These are phyloP conservation scores for Danio kyathit DNA, from an alignment of 2,797 vertebrate genomes.

Conservation along the genomic window DNA sequence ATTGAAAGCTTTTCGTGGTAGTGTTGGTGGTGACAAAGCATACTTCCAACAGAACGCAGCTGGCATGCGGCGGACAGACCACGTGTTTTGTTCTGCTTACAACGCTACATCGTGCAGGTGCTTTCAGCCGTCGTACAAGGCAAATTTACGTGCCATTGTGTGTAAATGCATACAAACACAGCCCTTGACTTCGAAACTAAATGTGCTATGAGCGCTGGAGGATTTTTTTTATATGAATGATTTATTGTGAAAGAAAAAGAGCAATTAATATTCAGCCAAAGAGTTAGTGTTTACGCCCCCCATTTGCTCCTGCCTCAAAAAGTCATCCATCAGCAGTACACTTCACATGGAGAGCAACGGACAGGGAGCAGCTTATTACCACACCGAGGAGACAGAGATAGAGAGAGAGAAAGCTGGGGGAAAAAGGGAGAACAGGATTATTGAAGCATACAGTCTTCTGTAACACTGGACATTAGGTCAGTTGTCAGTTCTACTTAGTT, in stretches of 20 bases:
- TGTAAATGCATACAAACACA: constrained; percentile 46
- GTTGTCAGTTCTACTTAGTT: constrained; percentile 40
- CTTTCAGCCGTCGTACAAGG: constrained; percentile 11
- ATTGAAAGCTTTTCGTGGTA: constrained; percentile 32
- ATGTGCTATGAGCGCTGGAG: constrained; percentile 42
- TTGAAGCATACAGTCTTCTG: constrained; percentile 21
- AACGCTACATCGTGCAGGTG: not conserved
- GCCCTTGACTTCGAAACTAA: constrained; percentile 35
- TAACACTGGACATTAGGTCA: constrained; percentile 25
- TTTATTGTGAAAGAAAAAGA: constrained; percentile 61
- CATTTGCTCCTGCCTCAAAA: constrained; percentile 56
- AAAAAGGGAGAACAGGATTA: constrained; percentile 3
- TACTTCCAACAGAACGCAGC: not conserved
- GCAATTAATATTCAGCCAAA: constrained; percentile 64
- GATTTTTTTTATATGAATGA: constrained; percentile 56
- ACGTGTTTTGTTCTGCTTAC: constrained; percentile 17
- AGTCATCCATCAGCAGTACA: constrained; percentile 57
- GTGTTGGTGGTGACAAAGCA: not conserved
- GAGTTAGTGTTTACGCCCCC: constrained; percentile 58
- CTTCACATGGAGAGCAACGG: constrained; percentile 34
- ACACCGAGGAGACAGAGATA: constrained; percentile 25
- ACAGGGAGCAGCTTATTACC: constrained; percentile 51
- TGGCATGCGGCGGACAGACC: not conserved
- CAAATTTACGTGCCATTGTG: constrained; percentile 32
- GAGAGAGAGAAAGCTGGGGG: constrained; percentile 9